Evolutionary conservation across 2,113 vertebrate species (phyloP).

Genomic region (Thermophis baileyi): DNA sequence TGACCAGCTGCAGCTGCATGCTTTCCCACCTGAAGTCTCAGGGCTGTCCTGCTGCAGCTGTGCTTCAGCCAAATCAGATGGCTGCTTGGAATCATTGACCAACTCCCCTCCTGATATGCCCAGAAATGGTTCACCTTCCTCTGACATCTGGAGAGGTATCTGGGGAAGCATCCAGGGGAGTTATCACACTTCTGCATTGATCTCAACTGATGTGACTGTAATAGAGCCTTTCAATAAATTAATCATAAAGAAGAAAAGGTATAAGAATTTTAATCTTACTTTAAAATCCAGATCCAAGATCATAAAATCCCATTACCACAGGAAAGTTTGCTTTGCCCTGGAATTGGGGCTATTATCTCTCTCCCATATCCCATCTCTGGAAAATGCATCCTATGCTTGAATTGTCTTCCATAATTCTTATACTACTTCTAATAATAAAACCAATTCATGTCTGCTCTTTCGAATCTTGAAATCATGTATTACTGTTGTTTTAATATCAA

Average conservation of each 20-base stretch:
- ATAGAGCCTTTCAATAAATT: not conserved
- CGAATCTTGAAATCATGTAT: not conserved
- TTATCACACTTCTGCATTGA: not conserved
- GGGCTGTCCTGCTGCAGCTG: too few relatives aligned
- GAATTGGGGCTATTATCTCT: not conserved
- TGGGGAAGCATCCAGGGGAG: too few relatives aligned
- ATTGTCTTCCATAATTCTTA: not conserved
- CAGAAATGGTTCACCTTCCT: too few relatives aligned
- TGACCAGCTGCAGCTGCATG: too few relatives aligned
- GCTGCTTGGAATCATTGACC: too few relatives aligned
- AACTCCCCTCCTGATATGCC: too few relatives aligned
- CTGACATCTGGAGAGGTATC: too few relatives aligned
- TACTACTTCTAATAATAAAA: not conserved
- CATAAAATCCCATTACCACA: not conserved
- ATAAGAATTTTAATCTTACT: not conserved
- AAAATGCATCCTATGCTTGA: not conserved
- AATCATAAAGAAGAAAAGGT: not conserved
- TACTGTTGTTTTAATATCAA: not conserved
- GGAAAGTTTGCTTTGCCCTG: not conserved
- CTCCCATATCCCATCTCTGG: not conserved
- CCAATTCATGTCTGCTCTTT: not conserved
- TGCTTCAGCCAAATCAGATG: too few relatives aligned
- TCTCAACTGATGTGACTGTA: not conserved
- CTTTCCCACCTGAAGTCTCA: too few relatives aligned
- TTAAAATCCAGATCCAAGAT: not conserved